Evolutionary conservation across 2,113 vertebrate species (phyloP), one percentile per base, ranked within the genome.

Genomic region (Grammomys surdaster): DNA sequence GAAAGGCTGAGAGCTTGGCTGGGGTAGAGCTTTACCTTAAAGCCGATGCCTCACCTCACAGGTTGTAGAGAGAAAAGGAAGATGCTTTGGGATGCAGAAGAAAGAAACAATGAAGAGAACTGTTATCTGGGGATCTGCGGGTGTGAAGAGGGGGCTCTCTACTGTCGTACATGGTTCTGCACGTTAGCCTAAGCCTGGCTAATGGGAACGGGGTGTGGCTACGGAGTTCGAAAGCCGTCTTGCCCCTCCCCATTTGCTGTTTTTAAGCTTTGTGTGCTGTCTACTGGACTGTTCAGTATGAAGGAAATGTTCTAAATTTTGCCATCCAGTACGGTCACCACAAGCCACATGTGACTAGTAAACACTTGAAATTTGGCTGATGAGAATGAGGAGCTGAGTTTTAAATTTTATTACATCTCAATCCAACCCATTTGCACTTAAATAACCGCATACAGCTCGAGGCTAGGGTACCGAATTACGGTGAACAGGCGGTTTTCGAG

Each of bases 391-490:
- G 33, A 92, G 75, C 22, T 60, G 65, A 82, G 46, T 89, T 91
- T 93, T 89, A 89, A 46, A 28, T 78, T 88, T 80, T 56, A 77
- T 76, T 89, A 87, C 1, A 88, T 78, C 56, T 76, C 72, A 46
- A 31, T 46, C 54, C 31, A 78, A 46, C 31, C 75, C 20, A 3
- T 92, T 86, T 90, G 48, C n/a, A 22, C 89, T 73, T 93, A 46
- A 95, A 67, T 36, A 76, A 24, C 77, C 48, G 60, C 82, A 7
- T 9, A 3, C 1, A 51, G 11, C 43, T 65, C 26, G 0, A 9
- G 69, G 89, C 48, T 40, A 3, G 22, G 17, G 48, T 43, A 7
- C 26, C 4, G 60, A 75, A 65, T 26, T 31, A 3, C 19, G 1
- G 10, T 11, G 54, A 40, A 24, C 5, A 24, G 40, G 19, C 2